Evolutionary conservation across 2,888 invertebrate species (phyloP).

Genomic region (Abrostola triplasia): DNA sequence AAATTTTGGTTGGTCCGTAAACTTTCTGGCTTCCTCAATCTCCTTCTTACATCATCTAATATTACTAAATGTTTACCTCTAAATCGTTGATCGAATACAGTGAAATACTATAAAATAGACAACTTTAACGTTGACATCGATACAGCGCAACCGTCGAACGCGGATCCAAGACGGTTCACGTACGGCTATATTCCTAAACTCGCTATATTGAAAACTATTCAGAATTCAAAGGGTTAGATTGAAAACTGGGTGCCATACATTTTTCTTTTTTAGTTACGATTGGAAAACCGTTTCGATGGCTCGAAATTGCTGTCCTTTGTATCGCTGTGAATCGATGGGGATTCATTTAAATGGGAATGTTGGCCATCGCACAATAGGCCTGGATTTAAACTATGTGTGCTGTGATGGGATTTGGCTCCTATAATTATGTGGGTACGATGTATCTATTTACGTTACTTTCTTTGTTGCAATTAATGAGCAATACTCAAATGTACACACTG

Average conservation of each 20-base stretch:
- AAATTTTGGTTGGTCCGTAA: too few relatives aligned
- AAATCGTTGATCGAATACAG: background rate
- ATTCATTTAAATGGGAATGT: conserved; percentile 57
- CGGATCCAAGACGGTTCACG: conserved; percentile 30
- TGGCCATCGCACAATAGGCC: conserved; percentile 52
- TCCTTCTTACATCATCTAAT: too few relatives aligned
- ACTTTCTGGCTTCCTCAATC: too few relatives aligned
- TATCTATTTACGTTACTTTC: too few relatives aligned
- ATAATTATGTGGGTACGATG: background rate
- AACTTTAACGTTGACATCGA: conserved; percentile 9
- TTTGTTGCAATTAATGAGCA: too few relatives aligned
- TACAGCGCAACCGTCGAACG: conserved; percentile 12
- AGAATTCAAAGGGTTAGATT: conserved; percentile 53
- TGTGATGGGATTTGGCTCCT: conserved; percentile 13
- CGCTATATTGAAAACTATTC: conserved; percentile 49
- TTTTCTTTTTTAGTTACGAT: conserved; percentile 56
- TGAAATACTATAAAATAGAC: background rate
- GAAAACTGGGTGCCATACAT: conserved; percentile 53
- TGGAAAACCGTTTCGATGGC: conserved; percentile 57
- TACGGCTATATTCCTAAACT: conserved; percentile 22
- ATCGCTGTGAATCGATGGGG: conserved; percentile 56
- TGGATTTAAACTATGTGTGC: conserved; percentile 42
- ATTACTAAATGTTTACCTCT: too few relatives aligned
- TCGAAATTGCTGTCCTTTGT: conserved; percentile 58
- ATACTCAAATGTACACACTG: too few relatives aligned